Base-by-base conservation (phyloP, 2,888 invertebrate species). In the Chouioia cunea region DNA sequence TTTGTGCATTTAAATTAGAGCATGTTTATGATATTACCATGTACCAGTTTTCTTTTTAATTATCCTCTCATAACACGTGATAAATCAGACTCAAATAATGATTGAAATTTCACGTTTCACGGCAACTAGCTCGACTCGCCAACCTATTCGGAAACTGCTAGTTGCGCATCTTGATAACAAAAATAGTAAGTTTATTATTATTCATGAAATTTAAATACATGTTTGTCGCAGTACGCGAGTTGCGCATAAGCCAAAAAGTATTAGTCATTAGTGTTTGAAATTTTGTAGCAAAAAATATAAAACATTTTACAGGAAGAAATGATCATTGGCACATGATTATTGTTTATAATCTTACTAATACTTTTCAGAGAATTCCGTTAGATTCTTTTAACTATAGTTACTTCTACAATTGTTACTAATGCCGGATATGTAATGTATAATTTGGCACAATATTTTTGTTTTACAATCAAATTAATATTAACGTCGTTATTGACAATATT, bases 401-500 rank as follows among this genome's bases (percentile, higher is more conserved):
- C 36, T 36, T 15, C 50, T 43, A 64, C 6, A 63, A 53, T 65
- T 59, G 50, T 64, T 64, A 59, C 10, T 15, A 65, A 56, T 27
- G 23, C 36, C 8, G 50, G 46, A 62, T 52, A 43, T 15, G 12
- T 50, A 58, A 56, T 64, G 66, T 58, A n/a, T 27, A 48, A 62
- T 44, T 36, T 8, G 12, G 15, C 56, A 36, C 16, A 22, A 57
- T 52, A 62, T 68, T 67, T 36, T 64, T 69, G 52, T 73, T 74
- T 69, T 71, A 56, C 58, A 65, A 54, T 68, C 50, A 65, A 73
- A 70, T 62, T 68, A 62, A 27, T 63, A 62, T 54, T 65, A 69
- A 53, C 48, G 50, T 69, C 57, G 65, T 57, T 71, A 70, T 59
- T 52, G 54, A 68, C 54, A 71, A 71, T 66, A 69, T 72, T 74